Evolutionary conservation across 2,888 invertebrate genomes (phyloP), one percentile per base, ranked within the genome.

Genomic region (Nipponacmea schrenckii): DNA sequence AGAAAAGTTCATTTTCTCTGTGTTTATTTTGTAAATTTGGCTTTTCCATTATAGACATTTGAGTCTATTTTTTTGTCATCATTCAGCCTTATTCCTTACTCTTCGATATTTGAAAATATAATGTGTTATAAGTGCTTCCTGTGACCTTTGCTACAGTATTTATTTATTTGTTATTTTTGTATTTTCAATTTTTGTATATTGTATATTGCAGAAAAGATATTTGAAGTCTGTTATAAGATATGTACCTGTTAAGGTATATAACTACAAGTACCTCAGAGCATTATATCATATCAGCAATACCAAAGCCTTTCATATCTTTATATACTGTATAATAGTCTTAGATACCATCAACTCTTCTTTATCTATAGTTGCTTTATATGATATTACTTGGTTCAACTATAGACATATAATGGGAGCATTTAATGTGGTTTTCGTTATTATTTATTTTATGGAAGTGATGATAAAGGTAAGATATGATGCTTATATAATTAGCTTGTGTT

Each of bases 371-470:
- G 74, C 74, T 26, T 74, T 79, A 67, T 82, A 76, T 65, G 65
- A 74, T 5, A 64, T 71, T 8, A 48, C 71, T 67, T 77, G 79
- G 70, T 68, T 74, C 15, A 70, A 72, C 15, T 74, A 74, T 64
- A 76, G 73, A 31, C 67, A 77, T 56, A 71, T 79, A 27, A 78
- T 82, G 70, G 69, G 78, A 15, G 70, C 76, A 24, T 64, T 83
- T 63, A 85, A 85, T 70, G 74, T 81, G 44, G 64, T 78, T 24
- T 81, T 81, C 74, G 79, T 85, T 15, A 66, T 73, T 14, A 66
- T 86, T 26, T 86, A 85, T 68, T 76, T 80, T 2, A n/a, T 81
- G 15, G 85, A 86, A 76, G 78, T 79, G 8, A 39, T 79, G 8
- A 48, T 82, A 7, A 85, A 85, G 80, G 86, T 84, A 73, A 72